Conservation (phyloP, 2,797 vertebrate species). For the Gymnodraco acuticeps region DNA sequence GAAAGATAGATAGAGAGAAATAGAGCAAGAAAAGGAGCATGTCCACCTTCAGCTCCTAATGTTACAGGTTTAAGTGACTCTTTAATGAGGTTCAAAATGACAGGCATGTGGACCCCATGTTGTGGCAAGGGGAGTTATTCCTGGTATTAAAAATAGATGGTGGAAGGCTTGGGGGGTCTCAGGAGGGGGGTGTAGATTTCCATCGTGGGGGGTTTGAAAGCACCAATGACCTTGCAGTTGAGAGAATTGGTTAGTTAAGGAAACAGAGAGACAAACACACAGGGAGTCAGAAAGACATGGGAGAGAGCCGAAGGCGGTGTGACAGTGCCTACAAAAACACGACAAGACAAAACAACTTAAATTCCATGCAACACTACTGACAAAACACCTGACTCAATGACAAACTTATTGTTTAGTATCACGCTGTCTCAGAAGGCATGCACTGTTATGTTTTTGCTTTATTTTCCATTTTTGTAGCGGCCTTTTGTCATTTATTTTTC, state of each 20-base stretch:
- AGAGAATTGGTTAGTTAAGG: slow-evolving; percentile 65
- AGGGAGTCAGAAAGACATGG: slow-evolving; percentile 36
- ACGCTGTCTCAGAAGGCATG: slow-evolving; percentile 62
- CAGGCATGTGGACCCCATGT: slow-evolving; percentile 80
- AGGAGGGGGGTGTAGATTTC: slow-evolving; percentile 75
- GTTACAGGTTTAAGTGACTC: slow-evolving; percentile 82
- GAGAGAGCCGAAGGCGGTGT: slow-evolving; percentile 49
- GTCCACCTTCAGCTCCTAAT: slow-evolving; percentile 73
- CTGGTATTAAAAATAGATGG: slow-evolving; percentile 85
- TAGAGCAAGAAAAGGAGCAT: slow-evolving; percentile 41
- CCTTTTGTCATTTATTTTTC: slow-evolving; percentile 28
- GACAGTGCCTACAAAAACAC: slow-evolving; percentile 71
- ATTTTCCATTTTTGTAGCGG: slow-evolving; percentile 53
- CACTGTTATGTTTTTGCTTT: slow-evolving; percentile 61
- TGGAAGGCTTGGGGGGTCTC: slow-evolving; percentile 78
- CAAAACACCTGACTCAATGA: slow-evolving; percentile 33
- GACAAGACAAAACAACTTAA: slow-evolving; percentile 35
- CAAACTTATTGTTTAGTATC: slow-evolving; percentile 52
- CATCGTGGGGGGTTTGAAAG: slow-evolving; percentile 62
- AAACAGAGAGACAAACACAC: slow-evolving; percentile 42
- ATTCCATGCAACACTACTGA: slow-evolving; percentile 47
- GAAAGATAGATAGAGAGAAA: slow-evolving; percentile 33
- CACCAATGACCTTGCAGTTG: slow-evolving; percentile 77
- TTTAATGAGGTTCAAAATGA: slow-evolving; percentile 85
- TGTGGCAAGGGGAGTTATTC: slow-evolving; percentile 78